These are phyloP conservation scores for Cataglyphis hispanica DNA, from an alignment of 1,140 invertebrate species.

Conservation along the genomic window DNA sequence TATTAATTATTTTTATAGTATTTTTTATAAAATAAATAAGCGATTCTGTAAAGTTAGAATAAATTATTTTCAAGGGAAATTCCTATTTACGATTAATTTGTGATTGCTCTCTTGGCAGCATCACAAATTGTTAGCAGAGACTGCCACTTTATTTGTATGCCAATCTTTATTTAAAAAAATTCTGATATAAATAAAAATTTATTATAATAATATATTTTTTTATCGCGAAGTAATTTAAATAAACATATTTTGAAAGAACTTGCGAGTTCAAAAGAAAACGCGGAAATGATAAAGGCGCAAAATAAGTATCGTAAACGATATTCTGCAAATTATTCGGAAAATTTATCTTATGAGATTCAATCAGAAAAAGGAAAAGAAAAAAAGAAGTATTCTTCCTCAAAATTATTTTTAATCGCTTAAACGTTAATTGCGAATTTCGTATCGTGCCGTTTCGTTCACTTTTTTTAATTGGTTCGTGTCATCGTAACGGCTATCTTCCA, in stretches of 20 bases:
- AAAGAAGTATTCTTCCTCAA: background rate
- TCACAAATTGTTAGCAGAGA: background rate
- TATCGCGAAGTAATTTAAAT: background rate
- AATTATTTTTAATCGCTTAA: constrained; percentile 11
- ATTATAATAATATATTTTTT: too few species aligned
- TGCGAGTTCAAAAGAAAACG: background rate
- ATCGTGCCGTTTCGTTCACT: background rate
- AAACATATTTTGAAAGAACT: background rate
- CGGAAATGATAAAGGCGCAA: background rate
- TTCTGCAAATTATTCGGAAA: background rate
- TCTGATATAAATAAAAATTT: background rate
- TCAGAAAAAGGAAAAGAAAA: too few species aligned
- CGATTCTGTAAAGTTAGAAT: background rate
- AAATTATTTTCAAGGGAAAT: background rate
- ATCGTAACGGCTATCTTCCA: background rate
- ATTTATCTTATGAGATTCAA: background rate
- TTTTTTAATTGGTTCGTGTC: background rate
- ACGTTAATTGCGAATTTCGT: background rate
- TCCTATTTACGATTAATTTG: background rate
- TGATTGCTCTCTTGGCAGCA: background rate
- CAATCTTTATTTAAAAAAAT: too few species aligned
- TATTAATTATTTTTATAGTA: constrained; percentile 6
- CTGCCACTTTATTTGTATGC: too few species aligned
- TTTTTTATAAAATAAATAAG: background rate
- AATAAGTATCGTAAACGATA: background rate